Evolutionary conservation across 1,140 invertebrate genomes (phyloP).

Genomic region (Anagrus nilaparvatae): DNA sequence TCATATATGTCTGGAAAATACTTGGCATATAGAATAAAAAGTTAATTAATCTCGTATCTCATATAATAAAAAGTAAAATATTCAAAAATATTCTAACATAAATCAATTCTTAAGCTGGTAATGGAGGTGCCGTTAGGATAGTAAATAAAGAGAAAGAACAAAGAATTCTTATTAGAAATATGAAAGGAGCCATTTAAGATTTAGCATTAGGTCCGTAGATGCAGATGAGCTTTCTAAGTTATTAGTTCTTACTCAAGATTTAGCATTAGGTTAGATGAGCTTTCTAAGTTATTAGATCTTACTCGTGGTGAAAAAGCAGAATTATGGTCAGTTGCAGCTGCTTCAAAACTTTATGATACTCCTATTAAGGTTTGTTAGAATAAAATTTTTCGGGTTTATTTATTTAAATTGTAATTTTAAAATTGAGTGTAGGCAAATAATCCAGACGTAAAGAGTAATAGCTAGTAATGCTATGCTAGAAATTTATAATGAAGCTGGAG

Average conservation of each 20-base stretch:
- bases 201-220: constrained; percentile 69
- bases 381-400: too few species aligned
- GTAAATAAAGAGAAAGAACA: constrained; percentile 63
- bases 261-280: constrained; percentile 51
- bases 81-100: too few species aligned
- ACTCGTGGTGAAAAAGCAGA: constrained; percentile 64
- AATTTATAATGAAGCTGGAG: constrained; percentile 54
- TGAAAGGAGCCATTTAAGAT: constrained; percentile 74
- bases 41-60: too few species aligned
- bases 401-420: neutral
- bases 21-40: constrained; percentile 82
- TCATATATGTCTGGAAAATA: constrained; percentile 73
- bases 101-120: too few species aligned
- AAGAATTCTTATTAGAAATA: constrained; percentile 73
- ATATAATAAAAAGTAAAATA: too few species aligned
- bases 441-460: constrained; percentile 23
- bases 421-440: constrained; percentile 28
- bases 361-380: constrained; percentile 23
- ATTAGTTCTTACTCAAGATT: constrained; percentile 70
- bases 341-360: constrained; percentile 24
- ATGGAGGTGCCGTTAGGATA: constrained; percentile 66
- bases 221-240: constrained; percentile 40
- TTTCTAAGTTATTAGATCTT: constrained; percentile 65
- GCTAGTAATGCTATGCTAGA: constrained; percentile 42
- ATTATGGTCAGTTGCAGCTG: constrained; percentile 31